Evolutionary conservation across 2,888 invertebrate species (phyloP).

Genomic region (Phaonia tiefii): DNA sequence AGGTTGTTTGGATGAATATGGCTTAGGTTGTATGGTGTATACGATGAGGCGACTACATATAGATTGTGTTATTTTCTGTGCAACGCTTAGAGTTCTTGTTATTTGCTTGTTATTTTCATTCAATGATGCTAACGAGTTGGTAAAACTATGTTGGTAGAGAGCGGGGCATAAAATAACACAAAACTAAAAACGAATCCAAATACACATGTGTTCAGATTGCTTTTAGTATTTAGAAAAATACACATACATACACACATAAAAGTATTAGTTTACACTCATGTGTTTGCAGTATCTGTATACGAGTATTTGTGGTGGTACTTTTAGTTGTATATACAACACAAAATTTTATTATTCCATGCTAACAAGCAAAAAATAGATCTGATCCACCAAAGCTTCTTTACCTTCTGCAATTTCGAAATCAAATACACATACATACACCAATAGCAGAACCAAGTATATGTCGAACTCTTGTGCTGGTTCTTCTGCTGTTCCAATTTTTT

Average conservation of each 20-base stretch:
- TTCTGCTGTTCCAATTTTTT: background rate
- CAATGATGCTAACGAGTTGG: conserved; percentile 67
- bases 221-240: conserved; percentile 35
- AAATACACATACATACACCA: too few species aligned
- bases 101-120: conserved; percentile 61
- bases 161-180: background rate
- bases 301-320: conserved; percentile 6
- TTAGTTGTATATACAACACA: conserved; percentile 35
- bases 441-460: background rate
- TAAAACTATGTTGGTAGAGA: conserved; percentile 38
- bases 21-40: conserved; percentile 40
- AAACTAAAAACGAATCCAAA: conserved; percentile 27
- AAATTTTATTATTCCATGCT: conserved; percentile 56
- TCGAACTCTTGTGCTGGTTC: background rate
- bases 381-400: background rate
- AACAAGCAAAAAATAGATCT: conserved; percentile 62
- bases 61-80: conserved; percentile 30
- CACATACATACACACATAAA: conserved; percentile 5
- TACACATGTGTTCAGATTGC: conserved; percentile 23
- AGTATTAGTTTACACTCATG: conserved; percentile 41
- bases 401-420: conserved; percentile 38
- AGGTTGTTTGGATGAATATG: conserved; percentile 47
- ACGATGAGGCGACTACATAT: conserved; percentile 5
- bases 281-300: conserved; percentile 13
- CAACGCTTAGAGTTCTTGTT: conserved; percentile 23